These are phyloP conservation scores for Blastomussa wellsi DNA, from an alignment of 92 coral and sea anemone species.

Conservation along the genomic window DNA sequence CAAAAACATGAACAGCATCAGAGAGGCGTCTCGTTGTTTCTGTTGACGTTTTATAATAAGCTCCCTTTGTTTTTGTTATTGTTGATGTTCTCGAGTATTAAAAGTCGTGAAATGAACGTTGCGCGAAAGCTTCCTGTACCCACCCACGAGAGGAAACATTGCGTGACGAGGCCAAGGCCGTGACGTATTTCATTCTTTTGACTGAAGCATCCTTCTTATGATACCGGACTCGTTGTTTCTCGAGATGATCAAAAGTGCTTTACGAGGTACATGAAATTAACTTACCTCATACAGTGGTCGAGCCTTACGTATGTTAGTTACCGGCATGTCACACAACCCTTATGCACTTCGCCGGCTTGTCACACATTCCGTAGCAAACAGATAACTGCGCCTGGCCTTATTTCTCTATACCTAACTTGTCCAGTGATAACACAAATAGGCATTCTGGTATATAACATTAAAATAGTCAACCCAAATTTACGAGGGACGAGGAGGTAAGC, in stretches of 20 bases:
- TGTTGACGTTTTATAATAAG: too few relatives aligned
- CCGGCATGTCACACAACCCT: neutral
- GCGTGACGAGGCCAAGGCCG: too few relatives aligned
- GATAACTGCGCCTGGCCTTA: neutral
- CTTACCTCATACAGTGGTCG: neutral
- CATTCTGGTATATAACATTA: neutral
- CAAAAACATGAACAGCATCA: too few relatives aligned
- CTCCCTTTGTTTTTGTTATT: too few relatives aligned
- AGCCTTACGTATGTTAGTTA: neutral
- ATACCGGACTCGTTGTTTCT: neutral
- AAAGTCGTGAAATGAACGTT: too few relatives aligned
- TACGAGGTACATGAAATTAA: neutral
- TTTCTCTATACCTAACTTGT: conserved; percentile 1
- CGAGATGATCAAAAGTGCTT: neutral
- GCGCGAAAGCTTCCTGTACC: too few relatives aligned
- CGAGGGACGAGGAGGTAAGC: neutral
- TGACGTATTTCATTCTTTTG: too few relatives aligned
- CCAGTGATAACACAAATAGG: neutral
- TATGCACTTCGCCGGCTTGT: neutral
- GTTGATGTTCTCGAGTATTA: too few relatives aligned
- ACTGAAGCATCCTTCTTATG: neutral
- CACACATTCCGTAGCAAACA: neutral
- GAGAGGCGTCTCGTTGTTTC: too few relatives aligned
- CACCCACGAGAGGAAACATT: too few relatives aligned
- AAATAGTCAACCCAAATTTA: neutral